Percentiles rank a stretch among this genome's conserved stretches.
phyloP scores from a whole-genome alignment of 1,140 invertebrate species.

The Bombus superbus region DNA sequence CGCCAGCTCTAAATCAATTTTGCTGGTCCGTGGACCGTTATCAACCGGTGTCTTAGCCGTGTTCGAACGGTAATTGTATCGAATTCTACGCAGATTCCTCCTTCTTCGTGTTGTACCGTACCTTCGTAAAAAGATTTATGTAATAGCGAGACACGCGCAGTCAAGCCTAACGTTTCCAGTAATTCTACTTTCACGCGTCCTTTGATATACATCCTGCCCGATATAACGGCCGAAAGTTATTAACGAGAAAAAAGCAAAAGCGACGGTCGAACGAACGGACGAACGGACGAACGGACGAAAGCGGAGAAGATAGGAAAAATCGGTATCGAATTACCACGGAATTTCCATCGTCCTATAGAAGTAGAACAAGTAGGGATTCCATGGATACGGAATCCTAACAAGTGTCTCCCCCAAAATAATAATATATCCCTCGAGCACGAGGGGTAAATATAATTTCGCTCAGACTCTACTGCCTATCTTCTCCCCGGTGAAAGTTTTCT shows the following conservation, averaged over 20 bases:
- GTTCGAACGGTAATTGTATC: not conserved
- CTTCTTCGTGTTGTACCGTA: not conserved
- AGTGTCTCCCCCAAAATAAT: constrained; percentile 40
- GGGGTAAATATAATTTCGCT: constrained; percentile 51
- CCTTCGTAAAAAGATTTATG: not conserved
- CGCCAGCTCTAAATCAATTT: constrained; percentile 38
- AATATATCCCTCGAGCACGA: constrained; percentile 16
- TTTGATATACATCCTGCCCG: not conserved
- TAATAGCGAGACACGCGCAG: too few species aligned
- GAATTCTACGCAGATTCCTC: not conserved
- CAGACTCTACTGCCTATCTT: not conserved
- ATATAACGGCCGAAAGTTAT: not conserved
- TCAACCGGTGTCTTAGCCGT: constrained; percentile 2
- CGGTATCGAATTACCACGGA: constrained; percentile 4
- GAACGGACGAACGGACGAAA: not conserved
- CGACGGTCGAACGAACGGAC: not conserved
- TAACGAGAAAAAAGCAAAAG: too few species aligned
- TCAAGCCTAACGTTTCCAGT: too few species aligned
- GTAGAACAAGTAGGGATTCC: not conserved
- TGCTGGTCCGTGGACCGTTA: not conserved
- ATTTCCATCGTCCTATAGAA: constrained; percentile 24
- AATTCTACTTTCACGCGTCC: not conserved
- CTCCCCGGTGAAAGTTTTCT: constrained; percentile 22
- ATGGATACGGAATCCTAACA: constrained; percentile 29
- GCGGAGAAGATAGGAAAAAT: not conserved